Base-by-base conservation (phyloP, 92 coral and sea anemone species). In the Micromussa lordhowensis region DNA sequence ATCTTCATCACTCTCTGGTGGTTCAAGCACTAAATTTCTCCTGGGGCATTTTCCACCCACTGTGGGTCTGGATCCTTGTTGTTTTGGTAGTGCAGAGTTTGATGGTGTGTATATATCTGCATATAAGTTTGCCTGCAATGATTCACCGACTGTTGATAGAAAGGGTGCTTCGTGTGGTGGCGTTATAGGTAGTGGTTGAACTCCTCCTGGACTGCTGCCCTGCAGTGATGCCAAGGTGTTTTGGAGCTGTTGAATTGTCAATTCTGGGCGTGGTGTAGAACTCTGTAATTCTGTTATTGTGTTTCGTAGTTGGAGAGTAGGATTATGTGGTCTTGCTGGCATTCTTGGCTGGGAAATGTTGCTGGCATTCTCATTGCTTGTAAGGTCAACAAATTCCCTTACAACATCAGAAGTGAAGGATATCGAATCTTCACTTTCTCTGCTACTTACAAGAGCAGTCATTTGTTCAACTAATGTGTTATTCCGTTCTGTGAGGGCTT, bases 321-420 rank as follows among this genome's bases (percentile, higher is more conserved):
- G 54, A 11, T 49, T n/a, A n/a, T n/a, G n/a, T n/a, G n/a, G n/a
- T n/a, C n/a, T n/a, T n/a, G n/a, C n/a, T n/a, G n/a, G n/a, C n/a
- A n/a, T n/a, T n/a, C n/a, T n/a, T n/a, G n/a, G n/a, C n/a, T n/a
- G n/a, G n/a, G n/a, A n/a, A n/a, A n/a, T n/a, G n/a, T 49, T 49
- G 4, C 5, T 49, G 54, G 54, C 5, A 11, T 4, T 44, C 18
- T 11, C 29, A 31, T 58, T 77, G 81, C 19, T 11, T 32, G 38
- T 76, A 24, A 24, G 54, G 54, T 76, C 64, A 55, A 44, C 68
- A 78, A 84, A 86, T 26, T 86, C 90, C 40, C 40, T 31, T 5
- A 86, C 83, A 40, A 85, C 88, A 85, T 86, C 90, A 16, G 90
- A 64, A 29, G 64, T 78, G 84, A 86, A 86, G 16, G 90, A 68